Base-by-base conservation (phyloP, 2,113 vertebrate genomes). In the Calonectris borealis region DNA sequence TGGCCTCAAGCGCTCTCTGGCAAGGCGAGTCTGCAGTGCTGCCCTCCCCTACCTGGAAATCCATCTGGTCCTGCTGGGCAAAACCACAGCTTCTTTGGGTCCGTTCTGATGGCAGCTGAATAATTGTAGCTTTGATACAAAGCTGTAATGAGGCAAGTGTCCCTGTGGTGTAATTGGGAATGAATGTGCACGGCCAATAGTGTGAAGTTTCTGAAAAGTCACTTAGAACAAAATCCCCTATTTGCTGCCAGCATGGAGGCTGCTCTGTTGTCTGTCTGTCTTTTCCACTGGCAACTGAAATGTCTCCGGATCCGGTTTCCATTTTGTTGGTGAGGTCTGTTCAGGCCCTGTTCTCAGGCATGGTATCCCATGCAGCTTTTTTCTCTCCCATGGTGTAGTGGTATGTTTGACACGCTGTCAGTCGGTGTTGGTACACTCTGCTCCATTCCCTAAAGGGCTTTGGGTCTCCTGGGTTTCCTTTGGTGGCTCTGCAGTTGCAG, bases 61-160 rank as follows among this genome's bases (percentile, higher is more conserved):
- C 87, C 86, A 93, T 97, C 96, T 97, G 94, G 88, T 94, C 90
- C 94, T 94, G 91, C 91, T 90, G 81, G 78, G 72, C n/a, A 85
- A 92, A 96, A 65, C 69, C 70, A 80, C 48, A 72, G 73, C 34
- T 60, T 87, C 77, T 86, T 54, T 73, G 55, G 62, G 82, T 64
- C 94, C 0, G 0, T 86, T 94, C 77, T 87, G 94, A 92, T 80
- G 79, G 94, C 86, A 90, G 83, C 81, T 96, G 93, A 95, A 69
- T 92, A 97, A 95, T 86, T 93, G 78, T 77, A 62, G 93, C 89
- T 93, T 97, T 88, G 92, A 51, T 89, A 78, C 62, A 65, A 88
- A 93, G 68, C 92, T 94, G 82, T 83, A 96, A 93, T 83, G 92
- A 96, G 84, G 87, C 93, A 14, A 94, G 70, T 65, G 94, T 89